Percentiles rank a stretch among this genome's conserved stretches.
phyloP scores from a whole-genome alignment of 1,140 invertebrate genomes.

The Sycophila sp. region DNA sequence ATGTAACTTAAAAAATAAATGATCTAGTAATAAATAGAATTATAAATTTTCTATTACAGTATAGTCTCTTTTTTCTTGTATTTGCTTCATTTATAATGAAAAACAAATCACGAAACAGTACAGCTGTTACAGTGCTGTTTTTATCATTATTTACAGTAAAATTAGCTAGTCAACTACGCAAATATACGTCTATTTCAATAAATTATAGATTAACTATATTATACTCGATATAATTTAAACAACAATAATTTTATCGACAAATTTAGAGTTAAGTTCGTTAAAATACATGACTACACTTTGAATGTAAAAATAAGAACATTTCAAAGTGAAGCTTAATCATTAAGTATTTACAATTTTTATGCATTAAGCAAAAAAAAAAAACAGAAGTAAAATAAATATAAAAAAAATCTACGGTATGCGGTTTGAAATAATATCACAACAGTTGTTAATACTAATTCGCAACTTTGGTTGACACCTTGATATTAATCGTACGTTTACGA shows the following conservation, averaged over 20 bases:
- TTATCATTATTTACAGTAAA: conserved; percentile 24
- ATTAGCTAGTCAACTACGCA: conserved; percentile 24
- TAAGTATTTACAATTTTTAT: conserved; percentile 12
- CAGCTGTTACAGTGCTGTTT: not conserved
- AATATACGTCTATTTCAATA: conserved; percentile 20
- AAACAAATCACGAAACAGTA: conserved; percentile 30
- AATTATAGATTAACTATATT: conserved; percentile 28
- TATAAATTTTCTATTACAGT: not conserved
- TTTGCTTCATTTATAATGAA: conserved; percentile 23
- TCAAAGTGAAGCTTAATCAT: conserved; percentile 5
- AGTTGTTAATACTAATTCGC: conserved; percentile 27
- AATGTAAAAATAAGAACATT: conserved; percentile 1
- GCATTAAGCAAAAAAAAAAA: not conserved
- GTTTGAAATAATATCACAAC: conserved; percentile 36
- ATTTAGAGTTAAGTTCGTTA: not conserved
- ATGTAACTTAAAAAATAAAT: not conserved
- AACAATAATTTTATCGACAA: conserved; percentile 16
- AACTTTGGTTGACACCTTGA: conserved; percentile 32
- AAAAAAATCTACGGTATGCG: conserved; percentile 13
- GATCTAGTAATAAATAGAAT: not conserved
- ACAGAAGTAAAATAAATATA: conserved; percentile 15
- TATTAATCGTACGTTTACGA: conserved; percentile 5
- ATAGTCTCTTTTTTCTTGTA: conserved; percentile 26
- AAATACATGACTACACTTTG: conserved; percentile 20
- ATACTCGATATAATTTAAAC: conserved; percentile 21